Evolutionary conservation across 2,113 vertebrate species (phyloP), one percentile per base, ranked within the genome.

Genomic region (Columba livia): DNA sequence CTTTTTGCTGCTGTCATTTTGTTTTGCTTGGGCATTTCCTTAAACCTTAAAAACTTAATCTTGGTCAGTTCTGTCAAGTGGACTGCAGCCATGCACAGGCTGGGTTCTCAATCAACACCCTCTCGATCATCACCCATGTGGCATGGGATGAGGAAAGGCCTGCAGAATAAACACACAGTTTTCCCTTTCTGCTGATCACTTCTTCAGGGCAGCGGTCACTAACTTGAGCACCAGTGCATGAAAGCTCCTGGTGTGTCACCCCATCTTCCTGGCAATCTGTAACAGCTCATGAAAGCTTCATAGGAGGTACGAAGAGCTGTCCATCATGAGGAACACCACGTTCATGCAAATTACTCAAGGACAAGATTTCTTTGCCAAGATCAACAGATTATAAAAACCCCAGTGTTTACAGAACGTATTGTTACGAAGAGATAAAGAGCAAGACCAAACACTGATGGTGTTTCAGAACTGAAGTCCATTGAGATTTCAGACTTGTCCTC

Each of bases 61-160:
- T 88, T 23, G 6, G 42, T 84, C 77, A 66, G 10, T 36, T 8
- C 25, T 67, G 56, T 81, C 86, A 51, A 74, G 88, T 0, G 3
- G 86, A 53, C 18, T 2, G 2, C 65, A 74, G 18, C 38, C 61
- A 54, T 0, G 0, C 18, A 25, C 11, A 74, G 32, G 6, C 36
- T 86, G 38, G 24, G 36, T 15, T 85, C 38, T 82, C 4, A 15
- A 26, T 53, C 29, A 47, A 53, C 28, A 85, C 4, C 28, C 29
- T 0, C 8, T 31, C 40, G n/a, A n/a, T n/a, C n/a, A n/a, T n/a
- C n/a, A n/a, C n/a, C 42, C 14, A 2, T 3, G 0, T 28, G 54
- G n/a, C 11, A 36, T 32, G 64, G 36, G 24, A 54, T 15, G 58
- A 74, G 19, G n/a, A 79, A 74, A 74, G 1, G 21, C 38, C 36